Evolutionary conservation across 2,797 vertebrate genomes (phyloP).

Genomic region (Epinephelus awoara): DNA sequence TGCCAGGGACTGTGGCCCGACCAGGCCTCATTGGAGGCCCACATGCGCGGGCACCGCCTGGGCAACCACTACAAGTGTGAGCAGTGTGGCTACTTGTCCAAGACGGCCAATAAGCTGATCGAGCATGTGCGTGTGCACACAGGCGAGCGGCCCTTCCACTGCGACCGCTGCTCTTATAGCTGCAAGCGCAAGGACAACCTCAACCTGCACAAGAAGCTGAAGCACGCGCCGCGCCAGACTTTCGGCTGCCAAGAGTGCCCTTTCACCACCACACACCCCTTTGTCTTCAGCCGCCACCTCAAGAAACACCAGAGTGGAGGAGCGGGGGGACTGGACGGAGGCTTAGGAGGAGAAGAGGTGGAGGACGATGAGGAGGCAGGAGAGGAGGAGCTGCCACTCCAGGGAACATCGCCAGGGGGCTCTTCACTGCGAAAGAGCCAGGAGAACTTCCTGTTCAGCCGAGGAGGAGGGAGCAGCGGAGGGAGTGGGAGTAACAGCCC

Average conservation of each 20-base stretch:
- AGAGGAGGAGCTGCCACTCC: conserved; percentile 80
- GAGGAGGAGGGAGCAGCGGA: conserved; percentile 83
- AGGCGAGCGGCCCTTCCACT: conserved; percentile 99
- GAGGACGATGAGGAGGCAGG: conserved; percentile 75
- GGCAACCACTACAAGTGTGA: conserved; percentile 99
- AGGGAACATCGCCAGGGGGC: conserved; percentile 79
- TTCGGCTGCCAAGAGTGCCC: conserved; percentile 97
- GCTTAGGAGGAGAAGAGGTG: conserved; percentile 59
- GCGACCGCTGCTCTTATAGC: conserved; percentile 99
- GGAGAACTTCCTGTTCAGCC: conserved; percentile 81
- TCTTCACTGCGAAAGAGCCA: conserved; percentile 32
- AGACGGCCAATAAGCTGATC: conserved; percentile 99
- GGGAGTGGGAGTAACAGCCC: conserved; percentile 91
- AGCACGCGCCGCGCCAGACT: conserved; percentile 97
- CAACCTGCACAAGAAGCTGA: conserved; percentile 99
- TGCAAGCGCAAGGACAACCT: conserved; percentile 99
- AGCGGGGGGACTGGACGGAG: conserved; percentile 52
- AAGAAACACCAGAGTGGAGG: conserved; percentile 94
- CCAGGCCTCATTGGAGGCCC: conserved; percentile 98
- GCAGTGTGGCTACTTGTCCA: conserved; percentile 99
- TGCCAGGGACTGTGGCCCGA: conserved; percentile 97
- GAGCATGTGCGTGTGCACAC: conserved; percentile 99
- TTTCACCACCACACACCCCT: conserved; percentile 98
- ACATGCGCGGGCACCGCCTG: conserved; percentile 97
- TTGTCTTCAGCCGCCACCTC: conserved; percentile 98